Evolutionary conservation across 2,888 invertebrate genomes (phyloP).

Genomic region (Orthosia cruda): DNA sequence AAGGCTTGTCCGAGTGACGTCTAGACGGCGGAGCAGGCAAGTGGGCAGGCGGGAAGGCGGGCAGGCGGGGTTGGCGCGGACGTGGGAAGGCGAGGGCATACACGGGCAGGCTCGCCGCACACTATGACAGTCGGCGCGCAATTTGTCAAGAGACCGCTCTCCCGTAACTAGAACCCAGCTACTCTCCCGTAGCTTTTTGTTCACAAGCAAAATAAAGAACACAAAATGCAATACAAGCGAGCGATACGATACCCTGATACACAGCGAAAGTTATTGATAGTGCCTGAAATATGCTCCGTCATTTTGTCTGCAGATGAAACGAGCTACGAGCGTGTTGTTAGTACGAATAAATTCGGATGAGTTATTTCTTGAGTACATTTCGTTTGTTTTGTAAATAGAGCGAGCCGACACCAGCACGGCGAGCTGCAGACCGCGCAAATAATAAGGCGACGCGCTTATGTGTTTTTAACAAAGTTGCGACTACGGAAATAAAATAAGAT

Average conservation of each 20-base stretch:
- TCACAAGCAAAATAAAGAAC: slow-evolving; percentile 69
- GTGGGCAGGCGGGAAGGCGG: slow-evolving; percentile 44
- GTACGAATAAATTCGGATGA: slow-evolving; percentile 73
- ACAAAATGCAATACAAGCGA: slow-evolving; percentile 73
- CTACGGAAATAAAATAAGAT: slow-evolving; percentile 77
- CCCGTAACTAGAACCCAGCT: slow-evolving; percentile 65
- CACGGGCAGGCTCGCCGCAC: slow-evolving; percentile 46
- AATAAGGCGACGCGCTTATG: slow-evolving; percentile 65
- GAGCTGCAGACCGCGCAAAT: slow-evolving; percentile 43
- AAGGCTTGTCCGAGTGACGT: slow-evolving; percentile 73
- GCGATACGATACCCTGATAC: slow-evolving; percentile 73
- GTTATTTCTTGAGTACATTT: slow-evolving; percentile 66
- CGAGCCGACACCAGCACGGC: slow-evolving; percentile 54
- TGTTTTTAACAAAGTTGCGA: slow-evolving; percentile 77
- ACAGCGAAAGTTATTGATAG: slow-evolving; percentile 78
- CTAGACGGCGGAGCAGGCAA: slow-evolving; percentile 69
- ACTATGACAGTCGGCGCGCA: slow-evolving; percentile 69
- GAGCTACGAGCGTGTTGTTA: slow-evolving; percentile 77
- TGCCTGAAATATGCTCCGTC: slow-evolving; percentile 77
- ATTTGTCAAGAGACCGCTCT: slow-evolving; percentile 79
- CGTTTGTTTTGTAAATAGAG: slow-evolving; percentile 74
- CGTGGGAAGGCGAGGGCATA: background rate
- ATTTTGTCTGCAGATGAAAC: slow-evolving; percentile 79
- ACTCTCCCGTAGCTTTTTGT: slow-evolving; percentile 69
- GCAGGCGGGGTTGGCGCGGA: background rate